Conservation (phyloP, 2,888 invertebrate species). For the Notodromas monacha region DNA sequence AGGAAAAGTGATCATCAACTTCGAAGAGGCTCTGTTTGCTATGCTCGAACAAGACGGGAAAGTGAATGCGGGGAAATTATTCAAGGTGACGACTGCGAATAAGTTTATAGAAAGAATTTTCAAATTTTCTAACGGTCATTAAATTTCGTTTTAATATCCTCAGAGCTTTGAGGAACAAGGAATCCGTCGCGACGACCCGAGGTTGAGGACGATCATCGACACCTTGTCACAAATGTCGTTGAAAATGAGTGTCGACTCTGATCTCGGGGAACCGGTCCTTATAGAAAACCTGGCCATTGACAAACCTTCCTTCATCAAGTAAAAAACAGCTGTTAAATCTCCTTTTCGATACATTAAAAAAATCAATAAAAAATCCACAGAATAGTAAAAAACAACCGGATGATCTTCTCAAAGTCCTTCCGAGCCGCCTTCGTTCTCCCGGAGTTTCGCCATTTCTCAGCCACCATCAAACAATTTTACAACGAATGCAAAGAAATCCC, state of each 20-base stretch:
- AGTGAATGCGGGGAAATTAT: conserved; percentile 15
- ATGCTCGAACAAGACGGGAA: conserved; percentile 14
- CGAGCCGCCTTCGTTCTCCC: conserved; percentile 17
- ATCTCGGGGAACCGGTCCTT: conserved; percentile 11
- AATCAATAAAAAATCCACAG: too few relatives aligned
- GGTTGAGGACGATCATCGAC: conserved; percentile 15
- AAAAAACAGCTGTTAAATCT: conserved; percentile 8
- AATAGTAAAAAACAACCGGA: conserved; percentile 13
- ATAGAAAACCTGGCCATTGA: conserved; percentile 13
- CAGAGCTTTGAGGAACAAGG: conserved; percentile 15
- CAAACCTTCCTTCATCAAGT: conserved; percentile 14
- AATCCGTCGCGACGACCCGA: conserved; percentile 15
- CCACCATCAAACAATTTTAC: conserved; percentile 16
- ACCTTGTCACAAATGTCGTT: conserved; percentile 13
- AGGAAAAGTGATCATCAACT: neutral
- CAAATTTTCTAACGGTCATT: too few relatives aligned
- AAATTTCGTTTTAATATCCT: conserved; percentile 9
- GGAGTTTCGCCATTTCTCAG: conserved; percentile 15
- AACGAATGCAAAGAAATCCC: conserved; percentile 13
- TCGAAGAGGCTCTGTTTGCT: conserved; percentile 16
- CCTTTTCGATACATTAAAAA: too few relatives aligned
- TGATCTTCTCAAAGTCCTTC: conserved; percentile 14
- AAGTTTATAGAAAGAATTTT: too few relatives aligned
- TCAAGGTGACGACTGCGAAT: conserved; percentile 15
- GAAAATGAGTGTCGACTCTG: conserved; percentile 9